Percentiles rank a stretch among this genome's conserved stretches.
These are phyloP conservation scores for Halcyon chelicuti DNA, from an alignment of 2,797 vertebrate genomes.

Conservation along the genomic window DNA sequence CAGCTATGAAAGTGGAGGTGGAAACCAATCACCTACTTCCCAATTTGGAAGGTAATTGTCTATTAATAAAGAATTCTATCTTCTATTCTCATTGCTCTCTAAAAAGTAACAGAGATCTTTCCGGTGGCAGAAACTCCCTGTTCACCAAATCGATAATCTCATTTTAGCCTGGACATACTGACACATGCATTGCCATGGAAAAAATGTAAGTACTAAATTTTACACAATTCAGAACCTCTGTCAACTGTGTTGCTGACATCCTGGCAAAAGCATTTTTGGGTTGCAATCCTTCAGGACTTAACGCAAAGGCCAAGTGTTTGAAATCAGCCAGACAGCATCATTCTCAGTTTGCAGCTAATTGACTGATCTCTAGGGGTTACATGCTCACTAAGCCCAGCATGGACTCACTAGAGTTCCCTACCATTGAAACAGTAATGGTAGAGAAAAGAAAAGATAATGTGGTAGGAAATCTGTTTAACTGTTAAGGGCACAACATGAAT, in stretches of 20 bases:
- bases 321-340: not conserved
- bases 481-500: not conserved
- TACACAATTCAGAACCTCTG: not conserved
- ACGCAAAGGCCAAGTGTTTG: not conserved
- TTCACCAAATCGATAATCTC: not conserved
- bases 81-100: not conserved
- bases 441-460: not conserved
- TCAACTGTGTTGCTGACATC: not conserved
- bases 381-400: not conserved
- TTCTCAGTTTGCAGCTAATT: not conserved
- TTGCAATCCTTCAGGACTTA: not conserved
- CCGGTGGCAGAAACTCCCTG: not conserved
- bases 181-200: not conserved
- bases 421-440: not conserved
- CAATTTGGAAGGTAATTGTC: not conserved
- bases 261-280: not conserved
- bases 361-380: not conserved
- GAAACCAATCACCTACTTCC: not conserved
- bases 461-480: not conserved
- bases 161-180: not conserved
- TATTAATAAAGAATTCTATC: not conserved
- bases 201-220: not conserved
- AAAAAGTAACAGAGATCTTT: not conserved
- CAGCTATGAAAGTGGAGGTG: not conserved
- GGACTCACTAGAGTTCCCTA: not conserved